phyloP scores from a whole-genome alignment of 2,113 vertebrate species.

The Lamprologus tigripictilis region DNA sequence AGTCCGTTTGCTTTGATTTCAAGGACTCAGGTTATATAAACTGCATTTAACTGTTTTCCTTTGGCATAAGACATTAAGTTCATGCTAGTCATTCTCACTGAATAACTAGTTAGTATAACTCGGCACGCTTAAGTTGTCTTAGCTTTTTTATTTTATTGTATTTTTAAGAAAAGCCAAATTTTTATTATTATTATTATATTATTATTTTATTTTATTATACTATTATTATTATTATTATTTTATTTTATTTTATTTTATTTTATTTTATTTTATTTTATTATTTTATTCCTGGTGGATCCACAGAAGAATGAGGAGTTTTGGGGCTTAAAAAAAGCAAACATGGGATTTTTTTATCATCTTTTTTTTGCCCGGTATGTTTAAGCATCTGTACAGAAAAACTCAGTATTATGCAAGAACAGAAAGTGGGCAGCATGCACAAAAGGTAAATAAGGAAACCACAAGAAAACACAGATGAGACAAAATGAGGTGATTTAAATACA shows the following conservation, averaged over 20 bases:
- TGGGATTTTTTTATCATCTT: neutral
- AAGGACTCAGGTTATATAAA: neutral
- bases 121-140: neutral
- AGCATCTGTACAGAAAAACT: neutral
- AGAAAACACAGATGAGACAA: neutral
- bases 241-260: too few relatives aligned
- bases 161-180: neutral
- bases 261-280: too few relatives aligned
- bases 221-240: too few relatives aligned
- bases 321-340: neutral
- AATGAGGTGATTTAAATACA: neutral
- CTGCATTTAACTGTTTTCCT: neutral
- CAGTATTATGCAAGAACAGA: rapidly evolving
- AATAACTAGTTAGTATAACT: rapidly evolving
- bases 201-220: too few relatives aligned
- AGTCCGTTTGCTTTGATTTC: neutral
- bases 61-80: neutral
- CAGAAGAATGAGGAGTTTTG: rapidly evolving
- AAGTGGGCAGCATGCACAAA: neutral
- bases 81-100: neutral
- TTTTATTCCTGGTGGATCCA: neutral
- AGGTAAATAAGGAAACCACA: neutral
- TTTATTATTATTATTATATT: too few relatives aligned
- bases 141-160: neutral
- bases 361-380: rapidly evolving